Evolutionary conservation across 2,113 vertebrate genomes (phyloP), one percentile per base, ranked within the genome.

Genomic region (Hypomesus transpacificus): DNA sequence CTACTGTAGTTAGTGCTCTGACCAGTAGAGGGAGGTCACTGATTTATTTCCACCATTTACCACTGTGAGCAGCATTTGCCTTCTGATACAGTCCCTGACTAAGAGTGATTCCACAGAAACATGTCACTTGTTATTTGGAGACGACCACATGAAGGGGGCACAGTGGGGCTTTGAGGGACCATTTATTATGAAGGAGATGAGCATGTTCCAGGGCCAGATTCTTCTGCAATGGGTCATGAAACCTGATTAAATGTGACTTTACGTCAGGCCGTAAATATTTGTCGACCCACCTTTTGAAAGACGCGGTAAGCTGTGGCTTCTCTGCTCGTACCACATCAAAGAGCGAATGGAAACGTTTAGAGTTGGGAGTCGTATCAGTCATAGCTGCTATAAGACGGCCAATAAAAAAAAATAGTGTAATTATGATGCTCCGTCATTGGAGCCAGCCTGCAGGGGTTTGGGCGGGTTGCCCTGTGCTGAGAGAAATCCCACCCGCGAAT

Each of bases 341-440:
- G 91, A 82, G 85, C 80, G 85, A 90, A 92, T 89, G 89, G 90
- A 90, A 92, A 90, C 84, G 87, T 86, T 91, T 91, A 87, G 84
- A 84, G 87, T 85, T 88, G 84, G 83, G 86, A 87, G 86, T 87
- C 70, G 86, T 89, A 91, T 92, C 86, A 87, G 89, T 90, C 88
- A 89, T 90, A 85, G 86, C 87, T 90, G 85, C 76, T 92, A 91
- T 87, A 89, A 89, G 89, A 91, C 82, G 88, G 85, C 87, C 89
- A 92, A 91, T 93, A 92, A 92, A 92, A 92, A 92, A 84, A 61
- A 26, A 26, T 74, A 77, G 77, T 69, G 78, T 89, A 91, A 91
- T 91, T 91, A 91, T 89, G 87, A 89, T 86, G 82, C 89, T 89
- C 86, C 89, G 88, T 91, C 87, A 91, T 91, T 90, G 89, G 89